Evolutionary conservation across 2,888 invertebrate genomes (phyloP), one percentile per base, ranked within the genome.

Genomic region (Mythimna vitellina): DNA sequence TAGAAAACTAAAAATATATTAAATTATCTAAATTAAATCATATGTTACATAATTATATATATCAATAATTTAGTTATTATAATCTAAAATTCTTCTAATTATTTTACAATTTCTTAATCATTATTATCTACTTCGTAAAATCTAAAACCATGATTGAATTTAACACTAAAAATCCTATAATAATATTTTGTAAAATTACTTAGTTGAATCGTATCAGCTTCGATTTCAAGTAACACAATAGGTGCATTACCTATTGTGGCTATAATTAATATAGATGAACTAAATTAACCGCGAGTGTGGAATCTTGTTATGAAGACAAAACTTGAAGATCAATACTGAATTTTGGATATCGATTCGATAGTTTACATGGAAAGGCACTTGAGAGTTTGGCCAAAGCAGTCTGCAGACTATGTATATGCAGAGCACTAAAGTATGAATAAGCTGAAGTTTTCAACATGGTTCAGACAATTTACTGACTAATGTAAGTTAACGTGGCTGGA

Each of bases 211-310:
- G 17, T 66, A 65, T 75, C 20, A 68, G 49, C 38, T 42, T 25
- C 0, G 38, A 70, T 72, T 65, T 60, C 56, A 60, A 68, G 51
- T 58, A 71, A 74, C 80, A 81, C 29, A 66, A 49, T 71, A 64
- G 72, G 51, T 70, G 75, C 78, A 82, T 82, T 78, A 80, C 66
- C 62, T 66, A 14, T 6, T 57, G 25, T 57, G 3, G 10, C 53
- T 65, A n/a, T 63, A 70, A 75, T 76, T 76, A 65, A 64, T 70
- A 67, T 70, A 71, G 65, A 82, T 74, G 66, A 81, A 82, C 81
- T 79, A 60, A 77, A 83, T 84, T 81, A 70, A 46, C 17, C 38
- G 42, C 60, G 53, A 74, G 63, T 72, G 72, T 57, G 32, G 22
- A 68, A 72, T 74, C 35, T 61, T 73, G 67, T 76, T 54, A 25